A percentile compares a stretch with the other conserved stretches of the same genome.
phyloP scores from a whole-genome alignment of 2,113 vertebrate species.

The Gambusia affinis region DNA sequence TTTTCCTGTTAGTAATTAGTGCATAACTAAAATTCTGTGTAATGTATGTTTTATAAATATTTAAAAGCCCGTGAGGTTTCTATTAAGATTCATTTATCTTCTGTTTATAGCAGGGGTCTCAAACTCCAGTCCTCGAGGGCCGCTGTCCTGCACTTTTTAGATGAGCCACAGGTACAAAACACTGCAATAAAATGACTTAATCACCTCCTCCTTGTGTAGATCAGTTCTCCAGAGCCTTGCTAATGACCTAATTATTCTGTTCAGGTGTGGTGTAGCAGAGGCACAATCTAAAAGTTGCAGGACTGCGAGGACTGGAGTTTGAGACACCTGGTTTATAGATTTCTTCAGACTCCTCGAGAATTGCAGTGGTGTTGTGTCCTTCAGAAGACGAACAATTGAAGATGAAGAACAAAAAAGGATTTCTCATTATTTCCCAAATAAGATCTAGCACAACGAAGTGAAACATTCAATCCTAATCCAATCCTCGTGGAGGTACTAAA shows the following conservation, averaged over 20 bases:
- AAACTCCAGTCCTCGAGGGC: no score
- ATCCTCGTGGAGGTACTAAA: neutral
- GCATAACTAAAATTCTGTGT: neutral
- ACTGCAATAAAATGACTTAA: no score
- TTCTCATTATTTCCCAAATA: neutral
- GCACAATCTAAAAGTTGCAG: no score
- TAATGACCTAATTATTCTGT: no score
- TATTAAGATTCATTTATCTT: neutral
- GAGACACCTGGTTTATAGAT: neutral
- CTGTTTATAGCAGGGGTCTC: no score
- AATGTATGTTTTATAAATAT: neutral
- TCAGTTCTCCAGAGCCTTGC: no score
- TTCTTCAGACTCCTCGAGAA: neutral
- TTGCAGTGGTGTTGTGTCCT: neutral
- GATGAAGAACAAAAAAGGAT: neutral
- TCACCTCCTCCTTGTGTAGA: no score
- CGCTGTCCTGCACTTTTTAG: no score
- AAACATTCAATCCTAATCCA: constrained; percentile 1
- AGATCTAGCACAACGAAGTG: neutral
- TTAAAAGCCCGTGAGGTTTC: neutral
- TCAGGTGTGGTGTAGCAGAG: no score
- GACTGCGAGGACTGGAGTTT: no score
- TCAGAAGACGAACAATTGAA: neutral
- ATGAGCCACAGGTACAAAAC: no score
- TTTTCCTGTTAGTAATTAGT: neutral